Conservation (phyloP, 2,888 invertebrate genomes). For the Cerastis rubricosa region DNA sequence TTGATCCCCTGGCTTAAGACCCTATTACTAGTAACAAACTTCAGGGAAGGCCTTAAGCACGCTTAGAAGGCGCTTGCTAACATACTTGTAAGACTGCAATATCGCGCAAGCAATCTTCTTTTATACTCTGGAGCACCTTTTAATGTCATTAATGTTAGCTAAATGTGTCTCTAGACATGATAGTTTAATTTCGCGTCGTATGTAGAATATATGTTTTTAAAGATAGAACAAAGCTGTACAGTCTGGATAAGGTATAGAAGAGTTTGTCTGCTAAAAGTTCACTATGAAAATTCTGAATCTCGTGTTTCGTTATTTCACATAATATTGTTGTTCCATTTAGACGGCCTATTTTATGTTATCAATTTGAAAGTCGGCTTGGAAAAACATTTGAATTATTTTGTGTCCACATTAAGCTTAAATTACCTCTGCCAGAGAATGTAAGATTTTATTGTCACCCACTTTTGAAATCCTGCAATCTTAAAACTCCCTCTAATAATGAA, state of each 20-base stretch:
- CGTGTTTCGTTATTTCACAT: background rate
- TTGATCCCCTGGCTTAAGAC: slow-evolving; percentile 37
- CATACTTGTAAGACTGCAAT: slow-evolving; percentile 46
- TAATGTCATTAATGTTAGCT: slow-evolving; percentile 55
- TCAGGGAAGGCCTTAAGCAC: slow-evolving; percentile 44
- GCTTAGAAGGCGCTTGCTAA: slow-evolving; percentile 41
- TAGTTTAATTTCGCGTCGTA: slow-evolving; percentile 54
- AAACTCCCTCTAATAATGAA: background rate
- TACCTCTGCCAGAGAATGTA: background rate
- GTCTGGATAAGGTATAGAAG: background rate
- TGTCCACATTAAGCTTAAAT: slow-evolving; percentile 14
- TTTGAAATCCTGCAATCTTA: background rate
- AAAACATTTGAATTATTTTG: background rate
- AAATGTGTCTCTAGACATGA: slow-evolving; percentile 53
- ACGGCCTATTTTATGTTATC: slow-evolving; percentile 7
- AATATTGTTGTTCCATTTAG: slow-evolving; percentile 1
- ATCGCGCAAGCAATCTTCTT: slow-evolving; percentile 63
- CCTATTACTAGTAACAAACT: slow-evolving; percentile 56
- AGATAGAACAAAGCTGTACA: background rate
- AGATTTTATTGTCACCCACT: slow-evolving; percentile 15
- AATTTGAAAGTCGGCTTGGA: slow-evolving; percentile 1
- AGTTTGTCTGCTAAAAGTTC: background rate
- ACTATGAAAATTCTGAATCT: background rate
- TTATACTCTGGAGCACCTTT: slow-evolving; percentile 58
- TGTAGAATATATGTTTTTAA: slow-evolving; percentile 16